phyloP scores from a whole-genome alignment of 2,888 invertebrate genomes.

The Formica aserva region DNA sequence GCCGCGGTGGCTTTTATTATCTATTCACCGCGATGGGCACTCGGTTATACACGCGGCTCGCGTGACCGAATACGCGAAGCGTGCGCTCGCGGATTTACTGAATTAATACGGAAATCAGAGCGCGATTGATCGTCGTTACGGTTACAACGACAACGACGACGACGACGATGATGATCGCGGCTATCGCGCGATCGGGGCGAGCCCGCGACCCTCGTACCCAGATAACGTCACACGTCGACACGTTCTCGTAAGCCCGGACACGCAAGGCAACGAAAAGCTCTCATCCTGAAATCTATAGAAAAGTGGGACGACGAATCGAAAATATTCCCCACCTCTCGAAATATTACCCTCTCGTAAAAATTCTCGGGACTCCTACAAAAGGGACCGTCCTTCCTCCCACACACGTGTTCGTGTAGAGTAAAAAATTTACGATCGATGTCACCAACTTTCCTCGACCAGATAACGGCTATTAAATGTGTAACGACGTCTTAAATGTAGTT shows the following conservation, averaged over 20 bases:
- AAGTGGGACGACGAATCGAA: conserved; percentile 8
- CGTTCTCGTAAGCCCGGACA: conserved; percentile 39
- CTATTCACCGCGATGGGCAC: conserved; percentile 39
- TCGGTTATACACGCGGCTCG: conserved; percentile 43
- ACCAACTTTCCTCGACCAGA: conserved; percentile 37
- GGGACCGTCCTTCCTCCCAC: neutral
- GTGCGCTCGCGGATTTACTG: conserved; percentile 56
- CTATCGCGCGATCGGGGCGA: conserved; percentile 44
- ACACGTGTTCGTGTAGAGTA: conserved; percentile 4
- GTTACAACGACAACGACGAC: conserved; percentile 13
- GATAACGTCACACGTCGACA: conserved; percentile 44
- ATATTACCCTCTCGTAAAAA: conserved; percentile 18
- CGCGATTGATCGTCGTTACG: conserved; percentile 49
- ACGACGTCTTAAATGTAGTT: conserved; percentile 17
- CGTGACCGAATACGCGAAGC: conserved; percentile 57
- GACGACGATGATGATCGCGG: conserved; percentile 14
- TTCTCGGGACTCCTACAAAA: neutral
- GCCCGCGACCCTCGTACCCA: conserved; percentile 8
- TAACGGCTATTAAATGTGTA: conserved; percentile 32
- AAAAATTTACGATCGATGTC: conserved; percentile 48
- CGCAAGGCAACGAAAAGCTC: neutral
- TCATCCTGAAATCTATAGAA: conserved; percentile 2
- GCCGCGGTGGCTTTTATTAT: conserved; percentile 34
- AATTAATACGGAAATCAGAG: conserved; percentile 62
- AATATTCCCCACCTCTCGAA: conserved; percentile 2